These are phyloP conservation scores for Catonia carolina DNA, from an alignment of 2,888 invertebrate species.

Conservation along the genomic window DNA sequence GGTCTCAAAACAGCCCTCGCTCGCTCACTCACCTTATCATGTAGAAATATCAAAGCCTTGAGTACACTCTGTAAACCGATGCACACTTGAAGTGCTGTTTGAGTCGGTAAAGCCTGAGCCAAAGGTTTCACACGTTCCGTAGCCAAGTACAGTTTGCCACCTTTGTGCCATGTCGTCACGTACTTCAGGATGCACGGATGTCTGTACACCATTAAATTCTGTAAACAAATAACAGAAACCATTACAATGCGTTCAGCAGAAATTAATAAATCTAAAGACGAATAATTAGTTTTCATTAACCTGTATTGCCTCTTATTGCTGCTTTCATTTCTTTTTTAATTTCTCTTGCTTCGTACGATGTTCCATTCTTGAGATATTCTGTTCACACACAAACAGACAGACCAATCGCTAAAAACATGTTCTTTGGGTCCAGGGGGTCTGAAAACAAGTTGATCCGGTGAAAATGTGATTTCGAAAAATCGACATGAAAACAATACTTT, in stretches of 20 bases:
- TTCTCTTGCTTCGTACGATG: no score
- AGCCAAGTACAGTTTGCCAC: constrained; percentile 66
- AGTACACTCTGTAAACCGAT: constrained; percentile 75
- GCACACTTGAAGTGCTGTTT: constrained; percentile 74
- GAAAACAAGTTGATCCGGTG: no score
- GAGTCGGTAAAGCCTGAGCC: constrained; percentile 54
- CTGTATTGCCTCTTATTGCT: no score
- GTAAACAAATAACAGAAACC: constrained; percentile 40
- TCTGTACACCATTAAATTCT: constrained; percentile 79
- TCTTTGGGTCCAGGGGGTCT: no score
- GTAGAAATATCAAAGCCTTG: constrained; percentile 73
- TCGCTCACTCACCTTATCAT: constrained; percentile 70
- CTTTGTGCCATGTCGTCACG: constrained; percentile 70
- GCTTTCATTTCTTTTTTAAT: no score
- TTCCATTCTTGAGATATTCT: no score
- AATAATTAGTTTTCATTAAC: no score
- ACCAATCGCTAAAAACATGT: no score
- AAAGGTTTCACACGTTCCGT: constrained; percentile 78
- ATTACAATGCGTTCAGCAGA: not conserved
- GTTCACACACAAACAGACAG: no score
- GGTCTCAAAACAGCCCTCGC: no score
- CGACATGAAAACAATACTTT: no score
- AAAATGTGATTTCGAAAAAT: no score
- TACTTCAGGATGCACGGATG: constrained; percentile 83
- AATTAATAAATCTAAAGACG: not conserved